Evolutionary conservation across 1,140 invertebrate genomes (phyloP).

Genomic region (Diachasma alloeum): DNA sequence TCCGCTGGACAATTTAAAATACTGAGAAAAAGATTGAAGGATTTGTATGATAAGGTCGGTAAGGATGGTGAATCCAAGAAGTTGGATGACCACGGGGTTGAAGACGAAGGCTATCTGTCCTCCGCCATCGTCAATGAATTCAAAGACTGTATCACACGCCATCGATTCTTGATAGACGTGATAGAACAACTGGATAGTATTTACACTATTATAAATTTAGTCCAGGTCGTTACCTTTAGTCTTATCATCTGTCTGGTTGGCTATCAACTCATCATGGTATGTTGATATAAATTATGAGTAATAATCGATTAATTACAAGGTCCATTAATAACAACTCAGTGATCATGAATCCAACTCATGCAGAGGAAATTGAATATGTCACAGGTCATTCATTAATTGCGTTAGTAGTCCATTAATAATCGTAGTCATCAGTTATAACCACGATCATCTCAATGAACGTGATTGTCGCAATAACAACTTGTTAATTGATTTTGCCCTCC

Average conservation of each 20-base stretch:
- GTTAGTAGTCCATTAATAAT: too few species aligned
- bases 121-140: too few species aligned
- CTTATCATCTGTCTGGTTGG: not conserved
- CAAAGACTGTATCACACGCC: not conserved
- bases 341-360: too few species aligned
- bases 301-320: too few species aligned
- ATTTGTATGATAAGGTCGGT: not conserved
- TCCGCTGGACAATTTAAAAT: not conserved
- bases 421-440: too few species aligned
- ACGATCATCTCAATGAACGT: too few species aligned
- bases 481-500: not conserved
- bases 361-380: too few species aligned
- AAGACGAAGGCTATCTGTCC: not conserved
- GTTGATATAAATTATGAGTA: too few species aligned
- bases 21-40: not conserved
- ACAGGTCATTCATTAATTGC: too few species aligned
- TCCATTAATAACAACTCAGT: too few species aligned
- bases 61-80: not conserved
- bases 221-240: not conserved
- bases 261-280: not conserved
- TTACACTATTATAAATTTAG: not conserved
- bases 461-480: too few species aligned
- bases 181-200: not conserved
- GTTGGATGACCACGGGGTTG: not conserved
- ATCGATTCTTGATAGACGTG: not conserved